These are phyloP conservation scores for Coptodon rendalli DNA, from an alignment of 2,113 vertebrate species.

Conservation along the genomic window DNA sequence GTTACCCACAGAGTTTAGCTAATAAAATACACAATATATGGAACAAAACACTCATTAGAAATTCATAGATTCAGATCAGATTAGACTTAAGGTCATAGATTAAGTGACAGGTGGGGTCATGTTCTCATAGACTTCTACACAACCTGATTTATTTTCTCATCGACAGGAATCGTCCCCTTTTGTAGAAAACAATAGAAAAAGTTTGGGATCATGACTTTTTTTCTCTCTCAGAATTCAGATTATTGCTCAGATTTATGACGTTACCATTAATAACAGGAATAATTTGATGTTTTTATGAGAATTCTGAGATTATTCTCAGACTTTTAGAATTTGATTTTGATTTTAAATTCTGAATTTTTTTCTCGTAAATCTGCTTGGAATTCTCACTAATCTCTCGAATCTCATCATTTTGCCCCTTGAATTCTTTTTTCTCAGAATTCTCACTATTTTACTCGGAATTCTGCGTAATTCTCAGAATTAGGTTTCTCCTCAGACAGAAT, in stretches of 20 bases:
- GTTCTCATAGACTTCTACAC: neutral
- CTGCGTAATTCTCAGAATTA: neutral
- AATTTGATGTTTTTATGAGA: neutral
- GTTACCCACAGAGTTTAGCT: neutral
- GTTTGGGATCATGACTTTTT: neutral
- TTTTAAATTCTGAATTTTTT: neutral
- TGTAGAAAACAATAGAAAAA: neutral
- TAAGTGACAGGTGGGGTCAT: neutral
- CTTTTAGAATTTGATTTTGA: neutral
- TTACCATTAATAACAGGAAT: neutral
- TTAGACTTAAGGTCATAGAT: neutral
- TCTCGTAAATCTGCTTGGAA: neutral
- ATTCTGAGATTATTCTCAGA: neutral
- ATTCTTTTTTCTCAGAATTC: neutral
- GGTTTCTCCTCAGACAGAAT: neutral
- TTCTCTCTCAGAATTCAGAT: neutral
- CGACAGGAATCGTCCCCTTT: neutral
- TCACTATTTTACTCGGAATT: neutral
- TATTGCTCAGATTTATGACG: neutral
- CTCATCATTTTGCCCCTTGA: neutral
- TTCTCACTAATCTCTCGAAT: neutral
- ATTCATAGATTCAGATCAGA: neutral
- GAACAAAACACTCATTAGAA: neutral
- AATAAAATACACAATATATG: neutral
- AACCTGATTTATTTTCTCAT: neutral